Evolutionary conservation across 2,113 vertebrate species (phyloP).

Genomic region (Lutjanus erythropterus): DNA sequence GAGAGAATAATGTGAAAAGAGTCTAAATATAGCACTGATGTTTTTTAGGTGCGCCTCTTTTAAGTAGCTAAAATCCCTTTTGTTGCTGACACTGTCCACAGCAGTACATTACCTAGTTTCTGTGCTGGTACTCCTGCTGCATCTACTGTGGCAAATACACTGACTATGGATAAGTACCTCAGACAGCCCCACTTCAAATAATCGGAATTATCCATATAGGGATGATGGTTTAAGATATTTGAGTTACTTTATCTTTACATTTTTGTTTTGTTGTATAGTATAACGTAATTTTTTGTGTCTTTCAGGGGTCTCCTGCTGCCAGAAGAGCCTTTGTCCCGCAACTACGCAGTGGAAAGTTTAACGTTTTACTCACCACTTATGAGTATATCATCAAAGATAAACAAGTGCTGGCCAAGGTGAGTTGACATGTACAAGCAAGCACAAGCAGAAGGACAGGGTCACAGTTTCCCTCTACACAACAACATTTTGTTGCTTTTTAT

Average conservation of each 20-base stretch:
- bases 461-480: neutral
- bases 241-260: neutral
- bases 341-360: conserved; percentile 96
- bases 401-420: conserved; percentile 97
- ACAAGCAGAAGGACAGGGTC: conserved; percentile 3
- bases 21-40: no score
- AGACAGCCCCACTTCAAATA: no score
- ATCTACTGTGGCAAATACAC: no score
- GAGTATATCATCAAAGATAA: conserved; percentile 99
- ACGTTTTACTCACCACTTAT: conserved; percentile 95
- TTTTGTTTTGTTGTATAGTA: neutral
- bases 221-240: neutral
- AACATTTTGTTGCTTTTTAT: neutral
- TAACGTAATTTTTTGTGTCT: neutral
- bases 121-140: no score
- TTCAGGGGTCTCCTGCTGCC: conserved; percentile 94
- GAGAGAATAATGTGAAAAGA: no score
- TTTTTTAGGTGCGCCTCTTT: no score
- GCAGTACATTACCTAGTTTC: no score
- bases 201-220: no score
- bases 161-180: no score
- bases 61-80: no score
- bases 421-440: neutral
- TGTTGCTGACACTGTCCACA: no score
- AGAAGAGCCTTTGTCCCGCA: conserved; percentile 93